phyloP scores from a whole-genome alignment of 2,113 vertebrate species.

The Hippocampus comes region DNA sequence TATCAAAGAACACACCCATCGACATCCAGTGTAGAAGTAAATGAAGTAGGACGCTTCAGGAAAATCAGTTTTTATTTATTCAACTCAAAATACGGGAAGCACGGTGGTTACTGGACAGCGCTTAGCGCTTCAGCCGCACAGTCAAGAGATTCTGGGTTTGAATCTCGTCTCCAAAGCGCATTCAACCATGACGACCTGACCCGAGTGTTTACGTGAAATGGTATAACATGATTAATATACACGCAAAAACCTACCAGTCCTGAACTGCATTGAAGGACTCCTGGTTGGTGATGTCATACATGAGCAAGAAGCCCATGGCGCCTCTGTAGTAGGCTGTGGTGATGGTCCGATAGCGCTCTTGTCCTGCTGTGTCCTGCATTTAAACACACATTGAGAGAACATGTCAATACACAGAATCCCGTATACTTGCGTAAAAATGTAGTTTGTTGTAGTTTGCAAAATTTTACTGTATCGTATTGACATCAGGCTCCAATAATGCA shows the following conservation, averaged over 20 bases:
- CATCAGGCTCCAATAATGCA: neutral
- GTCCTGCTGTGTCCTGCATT: conserved; percentile 81
- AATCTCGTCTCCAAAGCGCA: too few relatives aligned
- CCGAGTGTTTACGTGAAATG: too few relatives aligned
- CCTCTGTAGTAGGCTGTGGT: conserved; percentile 85
- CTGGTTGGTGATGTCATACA: conserved; percentile 84
- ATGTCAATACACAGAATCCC: neutral
- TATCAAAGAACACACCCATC: too few relatives aligned
- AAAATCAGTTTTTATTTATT: too few relatives aligned
- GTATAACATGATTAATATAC: neutral
- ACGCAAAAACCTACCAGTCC: conserved; percentile 75
- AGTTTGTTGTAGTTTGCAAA: neutral
- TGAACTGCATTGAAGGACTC: conserved; percentile 82
- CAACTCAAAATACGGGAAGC: too few relatives aligned
- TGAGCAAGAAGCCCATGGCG: conserved; percentile 84
- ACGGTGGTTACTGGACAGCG: too few relatives aligned
- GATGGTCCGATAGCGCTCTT: conserved; percentile 83
- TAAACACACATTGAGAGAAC: neutral
- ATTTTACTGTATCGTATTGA: neutral
- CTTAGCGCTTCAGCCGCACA: too few relatives aligned
- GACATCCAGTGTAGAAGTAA: too few relatives aligned
- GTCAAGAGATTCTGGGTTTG: too few relatives aligned
- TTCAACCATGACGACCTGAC: too few relatives aligned
- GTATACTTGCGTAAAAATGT: neutral
- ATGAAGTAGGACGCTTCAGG: too few relatives aligned